Evolutionary conservation across 2,113 vertebrate species (phyloP), one percentile per base, ranked within the genome.

Genomic region (Cromileptes altivelis): DNA sequence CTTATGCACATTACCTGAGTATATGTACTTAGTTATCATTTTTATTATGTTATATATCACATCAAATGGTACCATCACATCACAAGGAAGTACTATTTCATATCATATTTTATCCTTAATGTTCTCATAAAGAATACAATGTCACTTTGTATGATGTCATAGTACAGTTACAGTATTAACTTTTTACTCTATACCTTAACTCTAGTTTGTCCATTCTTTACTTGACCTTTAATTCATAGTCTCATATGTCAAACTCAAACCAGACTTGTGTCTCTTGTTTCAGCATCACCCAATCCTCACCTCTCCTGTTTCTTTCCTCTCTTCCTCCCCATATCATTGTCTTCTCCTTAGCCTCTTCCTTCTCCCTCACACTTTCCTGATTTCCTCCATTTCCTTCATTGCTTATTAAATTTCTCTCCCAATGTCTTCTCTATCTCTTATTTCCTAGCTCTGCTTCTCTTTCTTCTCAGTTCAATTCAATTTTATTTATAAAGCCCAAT

Each of bases 211-310:
- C 37, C 11, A 14, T 71, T 27, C 25, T 40, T 33, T 27, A 30
- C 30, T 70, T 50, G 47, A 8, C 33, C 40, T 67, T 30, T 80
- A 50, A 70, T 64, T 84, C 42, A 60, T 4, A 52, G 7, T 58
- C 23, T 56, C 25, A 47, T 57, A 40, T 58, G 30, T 69, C 40
- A 68, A 81, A 25, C 10, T 71, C 33, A 23, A 15, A 62, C 57
- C 19, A n/a, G 3, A 55, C 50, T n/a, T 40, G 19, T 56, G n/a
- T 68, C 72, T 80, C 67, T 60, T 45, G 68, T 80, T 75, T 68
- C 73, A 75, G 8, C 45, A 57, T 50, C 73, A 42, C 52, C 40
- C 19, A 6, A 27, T 63, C 27, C 50, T 80, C 52, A 40, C 5
- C 27, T 84, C 19, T 75, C 30, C 56, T 40, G 15, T 55, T 80